Evolutionary conservation across 2,888 invertebrate genomes (phyloP), one percentile per base, ranked within the genome.

Genomic region (Thyatira batis): DNA sequence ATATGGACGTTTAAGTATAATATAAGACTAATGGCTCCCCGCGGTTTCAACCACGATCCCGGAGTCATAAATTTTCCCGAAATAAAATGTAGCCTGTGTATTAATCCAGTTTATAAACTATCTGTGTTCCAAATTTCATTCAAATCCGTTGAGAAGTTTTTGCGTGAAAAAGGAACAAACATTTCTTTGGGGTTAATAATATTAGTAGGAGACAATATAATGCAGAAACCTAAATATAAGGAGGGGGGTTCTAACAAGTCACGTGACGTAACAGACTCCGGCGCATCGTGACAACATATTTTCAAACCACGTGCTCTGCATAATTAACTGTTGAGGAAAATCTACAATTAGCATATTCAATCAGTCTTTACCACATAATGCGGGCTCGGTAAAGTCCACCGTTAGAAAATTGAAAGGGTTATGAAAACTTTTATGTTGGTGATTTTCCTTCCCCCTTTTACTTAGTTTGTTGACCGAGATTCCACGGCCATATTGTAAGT

Each of bases 251-350:
- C n/a, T 13, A 33, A 13, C 33, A n/a, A 17, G 8, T 17, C 39
- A 5, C 0, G 33, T 17, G 17, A 39, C 17, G 39, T 39, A 39
- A 39, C 17, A 0, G 17, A 39, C 30, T 30, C n/a, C 11, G 3
- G 33, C 39, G 39, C 39, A 39, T 39, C 39, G 39, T 17, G 39
- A 39, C 39, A 39, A 39, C 39, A 5, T 13, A 39, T 39, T 39
- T 13, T 6, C 17, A 17, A 17, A 39, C 13, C 17, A 17, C 39
- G 39, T 17, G 17, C 39, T 17, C 13, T 43, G 50, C 52, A 63
- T 63, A 62, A 70, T 56, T 65, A 50, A 65, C 62, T 55, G 55
- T 51, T 57, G 48, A 68, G 71, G 58, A 67, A 71, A 69, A 63
- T 69, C 62, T 39, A 64, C 61, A 54, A 55, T 51, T 61, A 61